phyloP scores from a whole-genome alignment of 2,113 vertebrate species.

The Nothoprocta perdicaria region DNA sequence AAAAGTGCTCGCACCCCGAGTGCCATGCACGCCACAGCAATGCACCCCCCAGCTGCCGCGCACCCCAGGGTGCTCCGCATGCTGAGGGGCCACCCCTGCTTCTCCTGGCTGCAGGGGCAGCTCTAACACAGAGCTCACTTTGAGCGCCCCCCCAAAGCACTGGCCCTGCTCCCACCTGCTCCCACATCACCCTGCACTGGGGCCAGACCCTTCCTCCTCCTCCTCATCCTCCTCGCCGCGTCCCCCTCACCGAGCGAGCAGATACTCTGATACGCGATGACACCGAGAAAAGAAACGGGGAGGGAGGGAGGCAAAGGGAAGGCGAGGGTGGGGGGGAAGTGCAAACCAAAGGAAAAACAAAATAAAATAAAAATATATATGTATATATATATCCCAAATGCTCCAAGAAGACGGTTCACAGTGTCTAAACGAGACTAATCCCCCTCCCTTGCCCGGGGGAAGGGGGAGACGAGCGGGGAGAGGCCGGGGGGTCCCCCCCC shows the following conservation, averaged over 20 bases:
- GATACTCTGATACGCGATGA: slow-evolving; percentile 18
- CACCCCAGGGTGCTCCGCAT: background rate
- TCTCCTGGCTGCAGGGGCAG: too few relatives aligned
- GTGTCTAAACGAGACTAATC: slow-evolving; percentile 70
- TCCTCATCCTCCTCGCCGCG: background rate
- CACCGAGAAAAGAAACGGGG: background rate
- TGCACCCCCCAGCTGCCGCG: background rate
- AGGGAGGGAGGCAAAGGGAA: too few relatives aligned
- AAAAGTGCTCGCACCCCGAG: background rate
- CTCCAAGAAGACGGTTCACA: slow-evolving; percentile 72
- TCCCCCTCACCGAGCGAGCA: background rate
- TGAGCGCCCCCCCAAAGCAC: background rate
- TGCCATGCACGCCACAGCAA: too few relatives aligned
- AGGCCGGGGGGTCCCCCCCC: background rate
- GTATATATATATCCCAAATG: background rate
- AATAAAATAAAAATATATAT: too few relatives aligned
- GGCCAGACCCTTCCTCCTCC: background rate
- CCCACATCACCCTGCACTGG: background rate
- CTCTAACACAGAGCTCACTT: background rate
- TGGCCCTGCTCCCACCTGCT: too few relatives aligned
- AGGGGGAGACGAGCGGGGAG: background rate
- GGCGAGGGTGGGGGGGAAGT: background rate
- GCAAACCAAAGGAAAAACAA: background rate
- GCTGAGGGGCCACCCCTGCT: too few relatives aligned
- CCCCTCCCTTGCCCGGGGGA: background rate